Conservation (phyloP, 2,888 invertebrate genomes). For the Palloptera scutellata region DNA sequence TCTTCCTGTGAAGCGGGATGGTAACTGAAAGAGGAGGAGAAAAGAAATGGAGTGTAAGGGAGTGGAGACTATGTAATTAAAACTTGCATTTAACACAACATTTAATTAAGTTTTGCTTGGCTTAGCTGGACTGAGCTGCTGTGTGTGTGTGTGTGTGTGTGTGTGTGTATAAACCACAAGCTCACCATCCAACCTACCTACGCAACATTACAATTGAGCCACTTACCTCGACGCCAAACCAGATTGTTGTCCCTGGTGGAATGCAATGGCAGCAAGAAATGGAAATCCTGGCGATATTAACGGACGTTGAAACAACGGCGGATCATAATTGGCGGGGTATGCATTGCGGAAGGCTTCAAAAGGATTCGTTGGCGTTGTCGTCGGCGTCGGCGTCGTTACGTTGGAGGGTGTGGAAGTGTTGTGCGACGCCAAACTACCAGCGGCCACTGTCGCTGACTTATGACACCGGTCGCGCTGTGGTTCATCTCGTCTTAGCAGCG, state of each 20-base stretch:
- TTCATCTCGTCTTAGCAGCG: constrained; percentile 80
- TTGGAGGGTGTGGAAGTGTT: constrained; percentile 15
- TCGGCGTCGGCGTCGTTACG: constrained; percentile 42
- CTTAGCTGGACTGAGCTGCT: background rate
- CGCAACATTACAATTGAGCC: constrained; percentile 20
- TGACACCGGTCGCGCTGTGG: constrained; percentile 52
- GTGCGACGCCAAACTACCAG: background rate
- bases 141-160: background rate
- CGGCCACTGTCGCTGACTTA: constrained; percentile 65
- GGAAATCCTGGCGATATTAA: constrained; percentile 62
- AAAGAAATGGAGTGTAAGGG: background rate
- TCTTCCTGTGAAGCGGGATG: constrained; percentile 69
- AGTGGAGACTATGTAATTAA: constrained; percentile 15
- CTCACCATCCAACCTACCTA: background rate
- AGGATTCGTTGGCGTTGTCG: constrained; percentile 56
- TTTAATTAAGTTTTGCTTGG: constrained; percentile 35
- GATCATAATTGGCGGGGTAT: constrained; percentile 60
- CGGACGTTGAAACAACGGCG: constrained; percentile 62
- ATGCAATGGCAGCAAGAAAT: constrained; percentile 63
- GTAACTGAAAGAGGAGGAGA: constrained; percentile 63
- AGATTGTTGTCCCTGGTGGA: constrained; percentile 63
- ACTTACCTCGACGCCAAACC: constrained; percentile 57
- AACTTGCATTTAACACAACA: constrained; percentile 7
- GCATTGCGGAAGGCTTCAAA: constrained; percentile 67
- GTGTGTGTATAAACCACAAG: background rate